phyloP scores from a whole-genome alignment of 37 sponge, comb jelly and placozoan genomes.

The Lycopodina hypogea region DNA sequence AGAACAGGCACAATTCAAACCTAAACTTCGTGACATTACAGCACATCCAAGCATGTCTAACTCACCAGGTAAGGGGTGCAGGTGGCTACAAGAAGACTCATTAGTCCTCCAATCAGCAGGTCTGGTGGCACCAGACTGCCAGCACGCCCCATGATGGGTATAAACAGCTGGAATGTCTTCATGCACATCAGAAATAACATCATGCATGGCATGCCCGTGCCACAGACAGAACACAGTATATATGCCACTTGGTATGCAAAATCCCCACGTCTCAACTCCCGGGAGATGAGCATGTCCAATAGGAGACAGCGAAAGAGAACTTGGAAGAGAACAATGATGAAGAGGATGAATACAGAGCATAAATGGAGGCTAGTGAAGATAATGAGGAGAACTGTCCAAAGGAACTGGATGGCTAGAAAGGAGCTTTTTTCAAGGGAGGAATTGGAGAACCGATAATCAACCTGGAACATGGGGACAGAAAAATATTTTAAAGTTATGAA shows the following conservation, averaged over 20 bases:
- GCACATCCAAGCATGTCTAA: not conserved
- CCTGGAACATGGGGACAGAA: no score
- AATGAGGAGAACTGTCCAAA: constrained; percentile 13
- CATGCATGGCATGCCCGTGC: constrained; percentile 19
- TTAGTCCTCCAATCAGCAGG: constrained; percentile 25
- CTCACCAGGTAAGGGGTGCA: constrained; percentile 21
- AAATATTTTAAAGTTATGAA: no score
- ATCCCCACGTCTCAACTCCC: not conserved
- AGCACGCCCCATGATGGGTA: constrained; percentile 49
- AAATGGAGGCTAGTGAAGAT: constrained; percentile 24
- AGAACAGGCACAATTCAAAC: no score
- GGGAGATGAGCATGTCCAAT: not conserved
- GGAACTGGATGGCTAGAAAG: constrained; percentile 24
- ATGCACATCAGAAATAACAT: constrained; percentile 3
- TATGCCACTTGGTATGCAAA: not conserved
- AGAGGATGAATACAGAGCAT: constrained; percentile 43
- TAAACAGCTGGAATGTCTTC: constrained; percentile 22
- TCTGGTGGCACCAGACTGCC: constrained; percentile 50
- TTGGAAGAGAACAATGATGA: constrained; percentile 12
- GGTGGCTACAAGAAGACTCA: not conserved
- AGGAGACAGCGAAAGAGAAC: constrained; percentile 22
- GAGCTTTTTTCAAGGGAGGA: constrained; percentile 14
- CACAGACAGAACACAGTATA: not conserved
- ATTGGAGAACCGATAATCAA: not conserved
- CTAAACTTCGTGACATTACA: no score